A percentile compares a stretch with the other conserved stretches of the same genome.
phyloP scores from a whole-genome alignment of 92 coral and sea anemone species.

The Porites rus region DNA sequence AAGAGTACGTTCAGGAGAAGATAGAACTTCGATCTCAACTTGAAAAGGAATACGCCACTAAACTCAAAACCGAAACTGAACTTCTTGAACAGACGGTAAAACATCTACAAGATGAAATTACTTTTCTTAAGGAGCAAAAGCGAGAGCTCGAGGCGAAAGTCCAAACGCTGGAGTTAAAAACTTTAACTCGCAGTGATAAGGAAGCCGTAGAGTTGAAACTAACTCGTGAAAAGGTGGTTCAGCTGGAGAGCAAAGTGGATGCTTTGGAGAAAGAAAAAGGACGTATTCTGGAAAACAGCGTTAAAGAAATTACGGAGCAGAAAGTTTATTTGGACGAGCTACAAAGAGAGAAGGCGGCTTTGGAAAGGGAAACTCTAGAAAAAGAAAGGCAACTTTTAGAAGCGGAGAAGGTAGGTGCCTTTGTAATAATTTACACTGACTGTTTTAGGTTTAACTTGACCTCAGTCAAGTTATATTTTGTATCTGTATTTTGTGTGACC shows the following conservation, averaged over 20 bases:
- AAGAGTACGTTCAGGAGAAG: constrained; percentile 77
- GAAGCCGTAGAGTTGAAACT: constrained; percentile 78
- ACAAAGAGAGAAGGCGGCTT: constrained; percentile 70
- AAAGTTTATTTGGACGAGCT: constrained; percentile 80
- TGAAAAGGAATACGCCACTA: constrained; percentile 78
- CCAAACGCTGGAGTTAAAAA: constrained; percentile 83
- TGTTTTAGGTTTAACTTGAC: no score
- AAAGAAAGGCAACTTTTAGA: constrained; percentile 66
- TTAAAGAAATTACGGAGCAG: constrained; percentile 74
- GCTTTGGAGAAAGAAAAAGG: constrained; percentile 70
- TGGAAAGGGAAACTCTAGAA: constrained; percentile 69
- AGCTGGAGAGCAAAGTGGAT: constrained; percentile 69
- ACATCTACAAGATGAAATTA: constrained; percentile 77
- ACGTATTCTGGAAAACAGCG: constrained; percentile 59
- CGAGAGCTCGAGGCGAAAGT: constrained; percentile 78
- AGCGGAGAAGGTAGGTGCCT: constrained; percentile 72
- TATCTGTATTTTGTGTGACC: no score
- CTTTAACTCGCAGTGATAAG: constrained; percentile 74
- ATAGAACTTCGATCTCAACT: constrained; percentile 77
- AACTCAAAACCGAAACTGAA: constrained; percentile 80
- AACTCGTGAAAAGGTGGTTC: constrained; percentile 81
- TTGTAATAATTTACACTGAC: neutral
- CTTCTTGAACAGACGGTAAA: constrained; percentile 72
- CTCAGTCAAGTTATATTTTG: no score
- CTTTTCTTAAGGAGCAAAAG: constrained; percentile 82